Evolutionary conservation across 2,113 vertebrate genomes (phyloP).

Genomic region (Leptocoma aspasia): DNA sequence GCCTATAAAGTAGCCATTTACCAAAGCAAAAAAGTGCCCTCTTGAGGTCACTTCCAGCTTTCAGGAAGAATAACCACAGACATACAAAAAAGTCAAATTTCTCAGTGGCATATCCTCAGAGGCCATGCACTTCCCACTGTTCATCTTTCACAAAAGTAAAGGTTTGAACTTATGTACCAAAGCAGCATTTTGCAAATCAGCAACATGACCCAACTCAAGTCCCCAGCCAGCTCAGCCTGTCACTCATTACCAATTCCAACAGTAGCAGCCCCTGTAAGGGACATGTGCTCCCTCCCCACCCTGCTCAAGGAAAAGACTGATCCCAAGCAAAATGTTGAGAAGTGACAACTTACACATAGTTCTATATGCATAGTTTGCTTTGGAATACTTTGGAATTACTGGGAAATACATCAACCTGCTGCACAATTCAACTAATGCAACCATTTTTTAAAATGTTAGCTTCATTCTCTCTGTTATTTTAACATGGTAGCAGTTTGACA

Average conservation of each 20-base stretch:
- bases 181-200: background rate
- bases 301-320: background rate
- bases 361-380: background rate
- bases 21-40: constrained; percentile 1
- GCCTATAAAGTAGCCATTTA: background rate
- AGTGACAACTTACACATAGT: background rate
- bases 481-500: background rate
- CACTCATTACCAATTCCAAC: accelerated
- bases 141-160: background rate
- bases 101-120: background rate
- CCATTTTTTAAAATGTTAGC: background rate
- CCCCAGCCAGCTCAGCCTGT: background rate
- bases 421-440: background rate
- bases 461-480: background rate
- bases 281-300: background rate
- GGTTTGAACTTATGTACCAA: background rate
- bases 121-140: background rate
- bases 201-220: background rate
- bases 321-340: accelerated
- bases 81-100: background rate
- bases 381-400: background rate
- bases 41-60: background rate
- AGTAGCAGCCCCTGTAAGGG: background rate
- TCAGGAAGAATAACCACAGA: background rate
- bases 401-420: background rate